Evolutionary conservation across 2,113 vertebrate species (phyloP), one percentile per base, ranked within the genome.

Genomic region (Cavia aperea): DNA sequence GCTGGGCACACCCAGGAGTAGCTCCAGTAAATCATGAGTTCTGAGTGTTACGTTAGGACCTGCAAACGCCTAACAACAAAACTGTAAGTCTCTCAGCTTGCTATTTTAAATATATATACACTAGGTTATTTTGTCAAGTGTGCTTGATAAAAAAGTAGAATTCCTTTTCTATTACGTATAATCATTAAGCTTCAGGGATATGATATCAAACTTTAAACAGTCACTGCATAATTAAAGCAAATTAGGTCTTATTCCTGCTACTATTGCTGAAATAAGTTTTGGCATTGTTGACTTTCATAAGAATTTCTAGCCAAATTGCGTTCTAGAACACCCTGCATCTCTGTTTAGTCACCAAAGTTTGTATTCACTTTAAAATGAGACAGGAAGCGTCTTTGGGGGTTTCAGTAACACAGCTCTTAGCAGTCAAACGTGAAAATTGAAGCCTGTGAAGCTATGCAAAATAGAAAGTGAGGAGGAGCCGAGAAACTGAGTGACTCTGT

Each of bases 91-190:
- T 68, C 86, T 94, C 95, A 92, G 96, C 96, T 95, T 96, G 92
- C 39, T 96, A 94, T 96, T 82, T 95, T 81, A 89, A 96, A 94
- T 96, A 56, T 78, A 85, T 95, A 39, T 39, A 39, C 39, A 93
- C 97, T 94, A 65, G 3, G 24, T 97, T 88, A 62, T 97, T 97
- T 96, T 97, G 96, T 97, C 96, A 91, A 0, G 85, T 95, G 97
- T 97, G 96, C 95, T 95, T 95, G 82, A 95, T 93, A 60, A 60
- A 54, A 77, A 58, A 15, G 96, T 96, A 96, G 96, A 95, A 95
- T 96, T 96, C 84, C 97, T 96, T 96, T 97, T 96, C 96, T 93
- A 11, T 75, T 83, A 43, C 83, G n/a, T 36, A 9, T 54, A 54
- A 54, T 54, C 78, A 33, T 90, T 75, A 58, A 26, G 10, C 63